Conservation (phyloP, 2,888 invertebrate genomes). For the Capitulum mitella region DNA sequence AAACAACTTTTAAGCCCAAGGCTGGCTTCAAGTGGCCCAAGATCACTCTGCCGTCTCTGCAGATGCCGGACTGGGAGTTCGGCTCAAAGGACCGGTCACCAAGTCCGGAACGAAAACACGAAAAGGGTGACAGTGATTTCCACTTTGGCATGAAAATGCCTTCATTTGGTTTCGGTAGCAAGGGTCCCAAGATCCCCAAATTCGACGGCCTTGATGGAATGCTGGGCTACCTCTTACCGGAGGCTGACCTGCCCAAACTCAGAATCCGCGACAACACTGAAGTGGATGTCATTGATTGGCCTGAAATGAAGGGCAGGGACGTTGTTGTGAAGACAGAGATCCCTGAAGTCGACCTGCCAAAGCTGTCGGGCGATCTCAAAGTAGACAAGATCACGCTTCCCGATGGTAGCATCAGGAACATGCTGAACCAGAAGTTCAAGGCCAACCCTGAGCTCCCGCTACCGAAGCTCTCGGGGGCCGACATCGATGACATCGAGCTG, state of each 20-base stretch:
- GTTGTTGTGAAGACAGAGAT: not conserved
- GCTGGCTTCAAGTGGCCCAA: not conserved
- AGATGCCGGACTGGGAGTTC: not conserved
- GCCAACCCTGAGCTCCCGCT: not conserved
- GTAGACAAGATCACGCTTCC: not conserved
- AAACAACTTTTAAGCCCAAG: not conserved
- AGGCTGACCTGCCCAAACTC: not conserved
- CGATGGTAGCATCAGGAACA: not conserved
- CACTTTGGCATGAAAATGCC: not conserved
- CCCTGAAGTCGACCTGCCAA: not conserved
- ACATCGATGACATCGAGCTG: not conserved
- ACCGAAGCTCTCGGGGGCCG: not conserved
- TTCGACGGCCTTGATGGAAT: not conserved
- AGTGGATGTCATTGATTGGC: not conserved
- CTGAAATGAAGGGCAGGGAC: not conserved
- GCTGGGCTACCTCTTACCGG: not conserved
- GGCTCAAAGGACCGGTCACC: not conserved
- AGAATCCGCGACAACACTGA: not conserved
- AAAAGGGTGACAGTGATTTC: not conserved
- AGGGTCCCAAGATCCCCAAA: not conserved
- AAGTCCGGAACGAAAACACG: not conserved
- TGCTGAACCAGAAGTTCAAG: not conserved
- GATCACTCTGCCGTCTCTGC: not conserved
- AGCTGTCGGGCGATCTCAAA: not conserved
- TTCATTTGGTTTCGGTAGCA: not conserved